A percentile compares a stretch with the other conserved stretches of the same genome.
Evolutionary conservation across 2,888 invertebrate genomes (phyloP).

Genomic region (Amorpha juglandis): DNA sequence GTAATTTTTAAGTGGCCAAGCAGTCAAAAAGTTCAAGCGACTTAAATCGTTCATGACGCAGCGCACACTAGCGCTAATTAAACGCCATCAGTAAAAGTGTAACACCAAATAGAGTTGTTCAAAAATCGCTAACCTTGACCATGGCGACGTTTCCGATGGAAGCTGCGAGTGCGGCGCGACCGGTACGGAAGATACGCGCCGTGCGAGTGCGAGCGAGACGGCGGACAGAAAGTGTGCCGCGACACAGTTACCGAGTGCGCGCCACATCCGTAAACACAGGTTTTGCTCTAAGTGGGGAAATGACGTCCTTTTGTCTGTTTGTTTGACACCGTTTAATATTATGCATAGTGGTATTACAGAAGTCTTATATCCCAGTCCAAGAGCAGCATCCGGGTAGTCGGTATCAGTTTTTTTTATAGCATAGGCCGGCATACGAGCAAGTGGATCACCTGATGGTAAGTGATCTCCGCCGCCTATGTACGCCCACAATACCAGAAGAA

Average conservation of each 20-base stretch:
- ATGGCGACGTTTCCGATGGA: slow-evolving; percentile 56
- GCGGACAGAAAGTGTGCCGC: slow-evolving; percentile 25
- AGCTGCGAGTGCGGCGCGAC: slow-evolving; percentile 46
- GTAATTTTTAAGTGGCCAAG: too few relatives aligned
- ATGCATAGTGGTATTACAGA: background rate
- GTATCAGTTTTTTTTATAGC: too few relatives aligned
- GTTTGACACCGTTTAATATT: slow-evolving; percentile 5
- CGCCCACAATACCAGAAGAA: too few relatives aligned
- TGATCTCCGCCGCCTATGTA: too few relatives aligned
- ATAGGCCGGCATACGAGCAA: too few relatives aligned
- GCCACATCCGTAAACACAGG: slow-evolving; percentile 30
- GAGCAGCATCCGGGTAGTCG: too few relatives aligned
- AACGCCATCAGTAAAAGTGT: slow-evolving; percentile 13
- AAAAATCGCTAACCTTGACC: slow-evolving; percentile 65
- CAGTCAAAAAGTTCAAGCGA: background rate
- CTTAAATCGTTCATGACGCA: background rate
- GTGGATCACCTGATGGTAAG: too few relatives aligned
- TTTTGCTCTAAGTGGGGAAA: slow-evolving; percentile 17
- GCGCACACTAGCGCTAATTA: background rate
- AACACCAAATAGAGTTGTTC: slow-evolving; percentile 24
- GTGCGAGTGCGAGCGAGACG: slow-evolving; percentile 43
- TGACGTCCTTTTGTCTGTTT: slow-evolving; percentile 23
- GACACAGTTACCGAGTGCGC: slow-evolving; percentile 21
- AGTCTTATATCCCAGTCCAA: too few relatives aligned
- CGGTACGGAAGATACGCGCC: slow-evolving; percentile 33